These are phyloP conservation scores for Eupithecia subumbrata DNA, from an alignment of 2,888 invertebrate species.

Conservation along the genomic window DNA sequence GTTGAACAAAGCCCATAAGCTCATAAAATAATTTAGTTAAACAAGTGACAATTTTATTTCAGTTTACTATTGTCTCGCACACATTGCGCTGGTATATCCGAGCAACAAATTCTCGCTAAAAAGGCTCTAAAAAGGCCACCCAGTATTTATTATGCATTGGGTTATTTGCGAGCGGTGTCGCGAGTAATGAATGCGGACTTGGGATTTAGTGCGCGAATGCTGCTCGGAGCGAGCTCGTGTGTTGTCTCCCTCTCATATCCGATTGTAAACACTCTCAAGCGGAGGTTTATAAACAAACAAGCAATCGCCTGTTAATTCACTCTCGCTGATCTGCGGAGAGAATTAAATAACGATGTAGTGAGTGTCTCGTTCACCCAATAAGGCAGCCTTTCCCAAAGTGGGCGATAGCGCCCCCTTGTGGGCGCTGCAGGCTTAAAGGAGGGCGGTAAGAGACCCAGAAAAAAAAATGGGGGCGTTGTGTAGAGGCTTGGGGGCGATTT, in stretches of 20 bases:
- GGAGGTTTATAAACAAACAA: slow-evolving; percentile 3
- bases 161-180: slow-evolving; percentile 55
- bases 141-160: slow-evolving; percentile 55
- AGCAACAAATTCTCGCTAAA: slow-evolving; percentile 32
- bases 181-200: slow-evolving; percentile 50
- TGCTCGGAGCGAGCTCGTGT: slow-evolving; percentile 12
- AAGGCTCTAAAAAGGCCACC: slow-evolving; percentile 31
- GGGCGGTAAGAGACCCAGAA: too few species aligned
- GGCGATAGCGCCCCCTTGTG: too few species aligned
- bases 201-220: slow-evolving; percentile 40
- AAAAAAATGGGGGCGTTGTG: too few species aligned
- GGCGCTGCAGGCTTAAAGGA: too few species aligned
- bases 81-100: slow-evolving; percentile 16
- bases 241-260: slow-evolving; percentile 28
- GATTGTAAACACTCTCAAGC: slow-evolving; percentile 15
- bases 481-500: too few species aligned
- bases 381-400: too few species aligned
- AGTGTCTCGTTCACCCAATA: background rate
- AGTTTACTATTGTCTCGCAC: slow-evolving; percentile 23
- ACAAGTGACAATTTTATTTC: slow-evolving; percentile 6
- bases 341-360: background rate
- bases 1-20: background rate
- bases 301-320: background rate
- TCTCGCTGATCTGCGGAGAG: background rate
- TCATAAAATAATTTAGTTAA: slow-evolving; percentile 8